Base-by-base conservation (phyloP, 2,888 invertebrate genomes). In the Scaeva pyrastri region DNA sequence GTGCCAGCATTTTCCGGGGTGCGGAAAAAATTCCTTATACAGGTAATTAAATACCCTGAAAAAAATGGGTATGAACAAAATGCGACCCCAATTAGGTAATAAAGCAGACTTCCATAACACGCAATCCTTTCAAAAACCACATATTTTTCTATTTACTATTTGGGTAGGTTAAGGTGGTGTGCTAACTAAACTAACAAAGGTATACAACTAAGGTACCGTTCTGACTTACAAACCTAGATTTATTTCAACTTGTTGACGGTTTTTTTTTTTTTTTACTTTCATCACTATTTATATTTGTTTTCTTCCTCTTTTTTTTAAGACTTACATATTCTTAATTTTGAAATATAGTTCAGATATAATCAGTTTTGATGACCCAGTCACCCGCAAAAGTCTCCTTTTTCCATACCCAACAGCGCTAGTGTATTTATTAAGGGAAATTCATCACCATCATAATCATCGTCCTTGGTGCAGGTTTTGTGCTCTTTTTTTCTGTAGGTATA, bases 301-400 rank as follows among this genome's bases (percentile, higher is more conserved):
- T 14, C 60, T n/a, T n/a, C n/a, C n/a, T 60, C 60, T 56, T 76
- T 31, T n/a, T n/a, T n/a, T n/a, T n/a, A n/a, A n/a, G 31, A 12
- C n/a, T n/a, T 66, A 66, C 66, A 48, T 66, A 48, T 48, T 48
- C 71, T 66, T 75, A 79, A 79, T 66, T 84, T 71, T 66, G 79
- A 75, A 84, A 84, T 84, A 75, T 72, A 71, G 84, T 72, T 71
- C 79, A 75, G 74, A 79, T 79, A 64, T 79, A 84, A 84, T 79
- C 84, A 84, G 79, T 75, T 74, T 74, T 75, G 84, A 84, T 75
- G 84, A 84, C 79, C 84, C 50, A 84, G 78, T 68, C 72, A 64
- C 48, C 70, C 71, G 45, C 68, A 60, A 68, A 62, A 14, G 12
- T 19, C 43, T 36, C 19, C 50, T 48, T 56, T 21, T 19, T 55